Base-by-base conservation (phyloP, 2,797 vertebrate species). In the Pelobates cultripes region DNA sequence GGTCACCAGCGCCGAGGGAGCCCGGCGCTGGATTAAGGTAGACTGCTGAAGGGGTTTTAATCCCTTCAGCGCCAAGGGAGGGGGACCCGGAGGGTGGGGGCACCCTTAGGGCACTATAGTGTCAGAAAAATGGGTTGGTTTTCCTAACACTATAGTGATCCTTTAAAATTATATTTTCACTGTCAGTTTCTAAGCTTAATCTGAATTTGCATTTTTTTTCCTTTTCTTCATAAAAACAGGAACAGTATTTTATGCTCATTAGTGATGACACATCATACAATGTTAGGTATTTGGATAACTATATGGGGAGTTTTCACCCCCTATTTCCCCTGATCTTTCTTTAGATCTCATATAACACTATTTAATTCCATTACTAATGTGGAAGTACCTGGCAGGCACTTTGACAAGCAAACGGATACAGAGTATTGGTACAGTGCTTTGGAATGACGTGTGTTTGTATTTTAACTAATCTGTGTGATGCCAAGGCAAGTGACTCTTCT, bases 401-500 rank as follows among this genome's bases (percentile, higher is more conserved):
- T 9, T 75, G 64, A 55, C 43, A 47, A 66, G 77, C 17, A 75
- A 75, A 79, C 72, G 64, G 77, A 78, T 66, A 68, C 75, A 77
- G 60, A 67, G n/a, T 45, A 57, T 75, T 79, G 60, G 71, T 64
- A 45, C 44, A 40, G n/a, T 79, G 68, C 77, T 57, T 71, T 64
- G 69, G 51, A 76, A 72, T 51, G 73, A 71, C 67, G 67, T 57
- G 57, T 43, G 68, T 72, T 73, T 77, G 42, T 61, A 67, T 68
- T 67, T 64, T 72, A 73, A 73, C 71, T 80, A 69, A 80, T 75
- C 63, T 73, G 75, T 8, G 66, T 41, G 53, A 75, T 77, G 86
- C 88, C 86, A 85, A 78, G 82, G 69, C 83, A 76, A 75, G 87
- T 89, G 87, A 87, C 87, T 90, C n/a, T 82, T 80, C 85, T 86